Percentiles rank a stretch among this genome's conserved stretches.
These are phyloP conservation scores for Brachyalestes nurse DNA, from an alignment of 2,797 vertebrate genomes.

Conservation along the genomic window DNA sequence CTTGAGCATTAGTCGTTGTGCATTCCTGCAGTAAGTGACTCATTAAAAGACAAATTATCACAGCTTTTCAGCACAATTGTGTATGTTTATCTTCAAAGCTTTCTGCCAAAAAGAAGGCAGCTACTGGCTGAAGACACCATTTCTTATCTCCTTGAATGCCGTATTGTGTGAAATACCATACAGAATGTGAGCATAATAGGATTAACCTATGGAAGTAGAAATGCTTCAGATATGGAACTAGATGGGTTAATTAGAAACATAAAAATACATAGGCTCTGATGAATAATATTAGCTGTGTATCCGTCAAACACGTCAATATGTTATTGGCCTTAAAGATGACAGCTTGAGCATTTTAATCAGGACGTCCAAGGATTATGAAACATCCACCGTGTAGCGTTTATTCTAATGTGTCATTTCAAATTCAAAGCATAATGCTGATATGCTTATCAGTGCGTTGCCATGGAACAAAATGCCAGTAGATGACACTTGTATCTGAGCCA, in stretches of 20 bases:
- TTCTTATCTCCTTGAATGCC: constrained; percentile 46
- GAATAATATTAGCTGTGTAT: constrained; percentile 54
- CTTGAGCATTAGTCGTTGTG: constrained; percentile 22
- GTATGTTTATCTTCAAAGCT: constrained; percentile 37
- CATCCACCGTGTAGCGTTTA: constrained; percentile 33
- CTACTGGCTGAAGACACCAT: constrained; percentile 30
- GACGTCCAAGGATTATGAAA: constrained; percentile 49
- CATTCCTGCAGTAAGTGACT: constrained; percentile 34
- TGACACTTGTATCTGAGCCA: constrained; percentile 32
- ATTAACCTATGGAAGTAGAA: constrained; percentile 47
- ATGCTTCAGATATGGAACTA: constrained; percentile 30
- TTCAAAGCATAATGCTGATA: constrained; percentile 47
- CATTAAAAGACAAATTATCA: constrained; percentile 44
- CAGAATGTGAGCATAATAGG: constrained; percentile 44
- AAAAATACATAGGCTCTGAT: constrained; percentile 42
- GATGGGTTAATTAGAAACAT: constrained; percentile 45
- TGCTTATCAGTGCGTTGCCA: constrained; percentile 42
- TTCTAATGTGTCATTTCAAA: constrained; percentile 47
- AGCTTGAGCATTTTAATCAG: constrained; percentile 51
- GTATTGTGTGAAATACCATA: constrained; percentile 16
- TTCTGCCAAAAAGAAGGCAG: constrained; percentile 34
- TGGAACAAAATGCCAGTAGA: constrained; percentile 43
- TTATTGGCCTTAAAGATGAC: constrained; percentile 39
- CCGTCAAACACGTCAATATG: constrained; percentile 30
- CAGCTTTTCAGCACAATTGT: constrained; percentile 19